Evolutionary conservation across 2,113 vertebrate genomes (phyloP).

Genomic region (Stegostoma tigrinum): DNA sequence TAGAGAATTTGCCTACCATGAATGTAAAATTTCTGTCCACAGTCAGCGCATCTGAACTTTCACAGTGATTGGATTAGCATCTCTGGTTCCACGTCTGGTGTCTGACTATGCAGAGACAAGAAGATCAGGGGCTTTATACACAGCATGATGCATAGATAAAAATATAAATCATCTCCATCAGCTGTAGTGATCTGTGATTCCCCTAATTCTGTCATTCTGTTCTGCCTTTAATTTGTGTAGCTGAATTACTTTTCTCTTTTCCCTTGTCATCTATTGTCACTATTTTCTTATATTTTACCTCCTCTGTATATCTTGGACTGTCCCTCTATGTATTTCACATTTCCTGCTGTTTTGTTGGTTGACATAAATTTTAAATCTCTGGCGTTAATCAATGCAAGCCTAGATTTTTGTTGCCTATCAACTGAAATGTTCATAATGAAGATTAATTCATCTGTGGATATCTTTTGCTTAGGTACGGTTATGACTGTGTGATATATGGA

Average conservation of each 20-base stretch:
- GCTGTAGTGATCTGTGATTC: neutral
- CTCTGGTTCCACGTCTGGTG: too few species aligned
- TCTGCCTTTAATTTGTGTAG: neutral
- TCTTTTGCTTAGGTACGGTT: constrained; percentile 65
- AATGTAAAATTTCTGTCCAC: too few species aligned
- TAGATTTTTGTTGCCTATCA: neutral
- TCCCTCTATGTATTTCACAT: neutral
- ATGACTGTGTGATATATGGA: constrained; percentile 91
- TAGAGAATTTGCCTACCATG: too few species aligned
- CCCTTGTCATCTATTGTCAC: neutral
- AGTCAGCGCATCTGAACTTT: too few species aligned
- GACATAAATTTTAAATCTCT: neutral
- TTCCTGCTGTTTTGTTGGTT: neutral
- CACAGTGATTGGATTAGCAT: too few species aligned
- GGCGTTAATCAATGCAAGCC: neutral
- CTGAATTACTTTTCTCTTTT: neutral
- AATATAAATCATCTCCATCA: neutral
- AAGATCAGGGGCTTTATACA: neutral
- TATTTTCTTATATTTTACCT: neutral
- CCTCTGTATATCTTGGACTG: too few species aligned
- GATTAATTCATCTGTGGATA: neutral
- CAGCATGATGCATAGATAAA: neutral
- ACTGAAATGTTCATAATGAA: neutral
- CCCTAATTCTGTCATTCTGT: neutral
- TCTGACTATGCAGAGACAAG: too few species aligned